Base-by-base conservation (phyloP, 2,797 vertebrate species). In the Brotula barbata region DNA sequence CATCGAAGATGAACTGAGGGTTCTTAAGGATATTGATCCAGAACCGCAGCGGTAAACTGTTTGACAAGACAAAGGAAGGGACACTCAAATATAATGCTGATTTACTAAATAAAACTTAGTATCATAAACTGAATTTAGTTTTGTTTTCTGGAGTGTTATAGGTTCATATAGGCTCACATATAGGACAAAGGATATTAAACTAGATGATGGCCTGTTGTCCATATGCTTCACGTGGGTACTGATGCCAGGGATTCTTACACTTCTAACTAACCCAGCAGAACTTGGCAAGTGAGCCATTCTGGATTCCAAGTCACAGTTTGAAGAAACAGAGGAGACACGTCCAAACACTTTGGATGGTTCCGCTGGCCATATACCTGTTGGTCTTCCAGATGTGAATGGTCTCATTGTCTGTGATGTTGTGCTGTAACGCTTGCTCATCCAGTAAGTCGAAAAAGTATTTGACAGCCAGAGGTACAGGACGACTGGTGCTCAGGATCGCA, bases 21-120 rank as follows among this genome's bases (percentile, higher is more conserved):
- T 98, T 98, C 89, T 98, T 98, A 42, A 98, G 93, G 63, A 98
- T 97, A 63, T 97, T 98, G 90, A 98, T 95, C 96, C 96, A 98
- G 89, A 98, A 98, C 54, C 96, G 88, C 70, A 98, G 85, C 0
- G 96, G 96, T 60, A 98, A 90, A 84, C 96, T 98, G 82, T 3
- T 63, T 6, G 5, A 1, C 6, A 36, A 54, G 28, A 53, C n/a
- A 52, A 36, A 9, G 25, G 12, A 5, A n/a, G 33, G 0, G 7
- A 33, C 1, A 16, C 7, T 50, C 15, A 37, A 58, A 20, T 50
- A 19, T 39, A 13, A 12, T 16, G 21, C 14, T 31, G 12, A 45
- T 22, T 44, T 13, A 5, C 19, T 44, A 33, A 33, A 33, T 33
- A 33, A 33, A 11, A 33, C 31, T 6, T 6, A 6, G 31, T 33